A percentile compares a stretch with the other conserved stretches of the same genome.
Conservation (phyloP, 2,113 vertebrate species). For the Xenus cinereus region DNA sequence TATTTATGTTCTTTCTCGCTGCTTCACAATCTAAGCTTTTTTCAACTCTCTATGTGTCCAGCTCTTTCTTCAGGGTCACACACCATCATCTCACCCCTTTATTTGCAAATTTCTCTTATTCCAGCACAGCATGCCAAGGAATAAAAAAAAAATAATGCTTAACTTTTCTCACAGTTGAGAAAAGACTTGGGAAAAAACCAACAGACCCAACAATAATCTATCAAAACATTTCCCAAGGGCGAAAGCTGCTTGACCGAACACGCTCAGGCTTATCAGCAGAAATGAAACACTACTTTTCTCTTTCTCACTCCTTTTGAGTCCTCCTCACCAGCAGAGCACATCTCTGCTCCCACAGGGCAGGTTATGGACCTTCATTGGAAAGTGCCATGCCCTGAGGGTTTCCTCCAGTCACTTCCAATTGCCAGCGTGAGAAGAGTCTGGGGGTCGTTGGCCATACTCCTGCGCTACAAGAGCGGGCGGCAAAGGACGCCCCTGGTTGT, state of each 20-base stretch:
- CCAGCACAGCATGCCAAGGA: not conserved
- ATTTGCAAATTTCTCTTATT: not conserved
- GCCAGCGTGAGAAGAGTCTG: not conserved
- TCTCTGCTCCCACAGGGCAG: not conserved
- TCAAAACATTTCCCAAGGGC: not conserved
- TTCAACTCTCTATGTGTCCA: not conserved
- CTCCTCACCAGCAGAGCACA: not conserved
- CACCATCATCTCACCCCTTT: not conserved
- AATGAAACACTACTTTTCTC: not conserved
- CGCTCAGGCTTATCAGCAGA: not conserved
- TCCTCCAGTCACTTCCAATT: not conserved
- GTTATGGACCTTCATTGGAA: not conserved
- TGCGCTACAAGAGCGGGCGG: not conserved
- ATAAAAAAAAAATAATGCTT: not conserved
- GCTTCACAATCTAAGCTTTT: not conserved
- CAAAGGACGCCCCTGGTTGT: not conserved
- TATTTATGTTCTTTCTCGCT: not conserved
- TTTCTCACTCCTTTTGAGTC: not conserved
- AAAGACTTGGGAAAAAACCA: not conserved
- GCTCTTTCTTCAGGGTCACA: not conserved
- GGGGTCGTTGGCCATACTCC: not conserved
- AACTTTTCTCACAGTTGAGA: conserved; percentile 3
- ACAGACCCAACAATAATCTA: not conserved
- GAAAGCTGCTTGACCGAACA: not conserved
- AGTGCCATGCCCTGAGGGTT: not conserved